phyloP scores from a whole-genome alignment of 2,797 vertebrate genomes.

The Kryptolebias ocellatus region DNA sequence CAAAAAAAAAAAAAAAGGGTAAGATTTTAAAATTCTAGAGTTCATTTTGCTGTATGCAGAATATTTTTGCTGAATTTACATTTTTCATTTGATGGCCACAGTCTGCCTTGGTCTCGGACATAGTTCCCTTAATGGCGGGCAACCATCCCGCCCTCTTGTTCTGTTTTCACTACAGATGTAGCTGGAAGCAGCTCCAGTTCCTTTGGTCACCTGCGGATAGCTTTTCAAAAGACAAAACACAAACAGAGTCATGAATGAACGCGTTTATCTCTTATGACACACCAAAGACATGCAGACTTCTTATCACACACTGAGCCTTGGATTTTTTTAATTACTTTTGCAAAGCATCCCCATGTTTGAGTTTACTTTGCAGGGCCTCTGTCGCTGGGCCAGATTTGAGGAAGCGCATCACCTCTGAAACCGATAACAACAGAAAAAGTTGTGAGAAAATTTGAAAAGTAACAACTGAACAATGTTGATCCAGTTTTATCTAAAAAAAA shows the following conservation, averaged over 20 bases:
- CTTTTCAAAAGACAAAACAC: slow-evolving; percentile 19
- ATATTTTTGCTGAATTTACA: slow-evolving; percentile 6
- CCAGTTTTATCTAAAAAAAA: background rate
- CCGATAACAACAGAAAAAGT: background rate
- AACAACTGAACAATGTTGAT: background rate
- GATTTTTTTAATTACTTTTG: background rate
- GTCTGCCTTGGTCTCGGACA: background rate
- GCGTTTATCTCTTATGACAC: background rate
- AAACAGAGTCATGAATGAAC: slow-evolving; percentile 3
- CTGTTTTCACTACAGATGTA: background rate
- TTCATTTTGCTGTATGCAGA: slow-evolving; percentile 9
- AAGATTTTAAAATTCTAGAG: slow-evolving; percentile 1
- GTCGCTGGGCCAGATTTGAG: background rate
- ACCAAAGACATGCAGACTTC: background rate
- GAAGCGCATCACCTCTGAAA: background rate
- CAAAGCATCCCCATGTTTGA: too few species aligned
- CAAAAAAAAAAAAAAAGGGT: slow-evolving; percentile 9
- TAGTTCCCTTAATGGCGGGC: slow-evolving; percentile 10
- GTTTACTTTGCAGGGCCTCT: background rate
- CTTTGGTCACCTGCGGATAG: background rate
- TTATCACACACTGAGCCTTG: background rate
- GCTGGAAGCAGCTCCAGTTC: background rate
- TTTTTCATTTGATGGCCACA: slow-evolving; percentile 5
- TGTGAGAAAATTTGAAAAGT: too few species aligned
- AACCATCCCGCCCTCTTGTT: background rate